phyloP scores from a whole-genome alignment of 2,113 vertebrate genomes.

The Channa maculata region DNA sequence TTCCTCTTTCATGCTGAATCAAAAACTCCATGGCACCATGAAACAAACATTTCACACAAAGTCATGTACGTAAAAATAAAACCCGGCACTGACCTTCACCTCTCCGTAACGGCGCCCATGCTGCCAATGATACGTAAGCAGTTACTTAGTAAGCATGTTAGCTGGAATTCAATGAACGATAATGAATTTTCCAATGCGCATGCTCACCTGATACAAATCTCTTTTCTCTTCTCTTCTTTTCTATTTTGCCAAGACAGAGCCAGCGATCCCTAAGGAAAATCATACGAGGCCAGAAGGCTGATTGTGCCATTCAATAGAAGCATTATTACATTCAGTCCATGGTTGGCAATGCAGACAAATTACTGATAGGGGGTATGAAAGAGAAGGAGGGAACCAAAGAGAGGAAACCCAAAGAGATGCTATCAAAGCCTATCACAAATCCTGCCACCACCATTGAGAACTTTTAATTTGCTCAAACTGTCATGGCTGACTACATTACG shows the following conservation, averaged over 20 bases:
- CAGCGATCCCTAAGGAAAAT: conserved; percentile 60
- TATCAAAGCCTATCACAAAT: conserved; percentile 58
- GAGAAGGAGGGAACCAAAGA: conserved; percentile 47
- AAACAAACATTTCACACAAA: not conserved
- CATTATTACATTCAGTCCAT: conserved; percentile 76
- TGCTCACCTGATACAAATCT: conserved; percentile 57
- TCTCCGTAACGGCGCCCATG: not conserved
- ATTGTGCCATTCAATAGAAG: conserved; percentile 75
- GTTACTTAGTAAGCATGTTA: conserved; percentile 39
- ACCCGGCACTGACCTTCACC: conserved; percentile 20
- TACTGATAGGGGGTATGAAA: conserved; percentile 65
- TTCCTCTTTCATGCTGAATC: conserved; percentile 5
- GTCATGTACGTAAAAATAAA: conserved; percentile 1
- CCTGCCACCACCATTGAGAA: conserved; percentile 60
- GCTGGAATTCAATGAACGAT: conserved; percentile 46
- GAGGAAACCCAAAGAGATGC: conserved; percentile 59
- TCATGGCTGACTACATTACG: conserved; percentile 57
- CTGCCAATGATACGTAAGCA: conserved; percentile 5
- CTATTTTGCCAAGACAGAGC: conserved; percentile 58
- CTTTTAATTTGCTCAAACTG: conserved; percentile 77
- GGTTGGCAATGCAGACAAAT: conserved; percentile 71
- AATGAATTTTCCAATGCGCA: conserved; percentile 47
- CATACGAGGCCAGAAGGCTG: conserved; percentile 53
- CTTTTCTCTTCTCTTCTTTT: conserved; percentile 13
- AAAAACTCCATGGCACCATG: not conserved